phyloP scores from a whole-genome alignment of 2,797 vertebrate species.

The Onychomys torridus region DNA sequence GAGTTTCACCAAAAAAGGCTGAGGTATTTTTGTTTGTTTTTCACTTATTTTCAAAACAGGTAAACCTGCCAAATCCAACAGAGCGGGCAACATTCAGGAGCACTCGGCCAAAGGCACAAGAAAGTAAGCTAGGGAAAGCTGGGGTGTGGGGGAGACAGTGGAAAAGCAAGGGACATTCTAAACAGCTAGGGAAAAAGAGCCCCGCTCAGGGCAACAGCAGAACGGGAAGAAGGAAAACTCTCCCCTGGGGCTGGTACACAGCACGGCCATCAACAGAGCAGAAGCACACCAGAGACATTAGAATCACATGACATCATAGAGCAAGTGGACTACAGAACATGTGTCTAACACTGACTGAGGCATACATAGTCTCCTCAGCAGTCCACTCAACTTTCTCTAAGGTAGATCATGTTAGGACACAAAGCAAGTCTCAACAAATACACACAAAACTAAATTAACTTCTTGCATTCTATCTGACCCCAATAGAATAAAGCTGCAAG shows the following conservation, averaged over 20 bases:
- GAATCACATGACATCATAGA: neutral
- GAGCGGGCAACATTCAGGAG: too few species aligned
- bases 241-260: neutral
- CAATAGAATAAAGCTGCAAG: neutral
- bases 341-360: neutral
- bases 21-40: neutral
- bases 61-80: neutral
- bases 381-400: neutral
- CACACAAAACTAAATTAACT: neutral
- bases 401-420: neutral
- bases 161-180: neutral
- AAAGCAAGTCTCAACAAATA: neutral
- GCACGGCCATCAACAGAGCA: neutral
- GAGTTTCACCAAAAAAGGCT: constrained; percentile 20
- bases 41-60: neutral
- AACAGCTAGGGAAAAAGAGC: neutral
- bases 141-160: neutral
- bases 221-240: neutral
- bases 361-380: neutral
- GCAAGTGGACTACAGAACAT: neutral
- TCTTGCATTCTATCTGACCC: neutral
- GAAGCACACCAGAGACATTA: neutral
- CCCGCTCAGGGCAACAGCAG: neutral
- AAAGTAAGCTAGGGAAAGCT: neutral
- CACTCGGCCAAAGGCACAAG: neutral